These are phyloP conservation scores for Pyrrhosoma nymphula DNA, from an alignment of 2,888 invertebrate species.

Conservation along the genomic window DNA sequence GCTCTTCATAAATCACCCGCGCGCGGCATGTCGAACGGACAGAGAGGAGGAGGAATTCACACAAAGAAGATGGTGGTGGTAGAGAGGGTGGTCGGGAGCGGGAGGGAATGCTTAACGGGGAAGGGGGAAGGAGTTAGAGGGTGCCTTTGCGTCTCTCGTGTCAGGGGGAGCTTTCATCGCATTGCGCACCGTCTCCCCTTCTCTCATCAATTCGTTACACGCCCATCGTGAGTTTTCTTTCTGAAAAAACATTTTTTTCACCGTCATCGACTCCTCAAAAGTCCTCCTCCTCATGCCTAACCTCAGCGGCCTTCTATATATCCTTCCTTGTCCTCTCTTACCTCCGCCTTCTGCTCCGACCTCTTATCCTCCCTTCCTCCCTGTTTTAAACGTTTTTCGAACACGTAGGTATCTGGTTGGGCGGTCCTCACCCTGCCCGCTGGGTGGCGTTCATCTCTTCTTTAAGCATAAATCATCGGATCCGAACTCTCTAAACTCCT, in stretches of 20 bases:
- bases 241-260: not conserved
- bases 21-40: not conserved
- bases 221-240: conserved; percentile 34
- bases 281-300: not conserved
- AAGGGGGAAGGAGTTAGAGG: not conserved
- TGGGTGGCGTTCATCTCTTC: conserved; percentile 58
- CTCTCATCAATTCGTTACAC: conserved; percentile 41
- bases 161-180: conserved; percentile 59
- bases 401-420: conserved; percentile 48
- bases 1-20: conserved; percentile 45
- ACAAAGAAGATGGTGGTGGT: not conserved
- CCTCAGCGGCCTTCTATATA: not conserved
- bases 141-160: not conserved
- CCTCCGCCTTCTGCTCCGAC: not conserved
- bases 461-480: conserved; percentile 52
- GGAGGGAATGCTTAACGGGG: not conserved
- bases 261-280: not conserved
- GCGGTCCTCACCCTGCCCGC: conserved; percentile 57
- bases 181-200: not conserved
- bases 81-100: not conserved
- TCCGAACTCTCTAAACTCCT: conserved; percentile 22
- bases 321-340: not conserved
- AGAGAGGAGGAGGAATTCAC: not conserved
- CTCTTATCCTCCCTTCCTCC: not conserved
- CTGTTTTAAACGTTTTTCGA: conserved; percentile 46